Evolutionary conservation across 2,113 vertebrate species (phyloP), one percentile per base, ranked within the genome.

Genomic region (Mohoua ochrocephala): DNA sequence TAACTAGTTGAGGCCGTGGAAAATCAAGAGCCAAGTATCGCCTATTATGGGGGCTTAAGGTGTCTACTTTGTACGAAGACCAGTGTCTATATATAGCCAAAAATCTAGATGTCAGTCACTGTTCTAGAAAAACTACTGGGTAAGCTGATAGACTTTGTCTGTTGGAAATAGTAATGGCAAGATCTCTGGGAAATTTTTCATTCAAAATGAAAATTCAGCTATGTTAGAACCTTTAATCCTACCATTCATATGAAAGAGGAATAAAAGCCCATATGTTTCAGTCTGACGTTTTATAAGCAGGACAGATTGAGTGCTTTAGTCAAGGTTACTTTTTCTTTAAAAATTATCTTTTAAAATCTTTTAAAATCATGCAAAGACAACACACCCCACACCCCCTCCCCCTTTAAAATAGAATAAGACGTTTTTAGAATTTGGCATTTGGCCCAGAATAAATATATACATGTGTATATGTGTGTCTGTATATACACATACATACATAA

Each of bases 311-410:
- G 19, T 35, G 27, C 22, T 83, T 79, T 64, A 69, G 52, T 64
- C 19, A 49, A 79, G 64, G 18, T 47, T 44, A 64, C 5, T 42
- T 73, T 82, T 88, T 56, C 47, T 83, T 84, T 56, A 0, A 57
- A 89, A 91, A 61, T 49, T 31, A 9, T 8, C 13, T 30, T 27
- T 35, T 80, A 80, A 10, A 42, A 2, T 39, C 3, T 79, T 84
- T 73, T 52, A 17, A 80, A 74, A 33, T 33, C 23, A 31, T 47
- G 16, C 5, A 65, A 70, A 75, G 39, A 23, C 31, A 31, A 8
- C 2, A 4, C 1, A 0, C 17, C 2, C 2, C 3, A 6, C 3
- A 9, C 8, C 11, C 23, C 2, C 3, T 6, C 3, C 10, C 8
- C 11, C 23, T 44, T 76, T 71, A 31, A 79, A 75, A 68, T 24